Conservation (phyloP, 2,113 vertebrate genomes). For the Xiphias gladius region DNA sequence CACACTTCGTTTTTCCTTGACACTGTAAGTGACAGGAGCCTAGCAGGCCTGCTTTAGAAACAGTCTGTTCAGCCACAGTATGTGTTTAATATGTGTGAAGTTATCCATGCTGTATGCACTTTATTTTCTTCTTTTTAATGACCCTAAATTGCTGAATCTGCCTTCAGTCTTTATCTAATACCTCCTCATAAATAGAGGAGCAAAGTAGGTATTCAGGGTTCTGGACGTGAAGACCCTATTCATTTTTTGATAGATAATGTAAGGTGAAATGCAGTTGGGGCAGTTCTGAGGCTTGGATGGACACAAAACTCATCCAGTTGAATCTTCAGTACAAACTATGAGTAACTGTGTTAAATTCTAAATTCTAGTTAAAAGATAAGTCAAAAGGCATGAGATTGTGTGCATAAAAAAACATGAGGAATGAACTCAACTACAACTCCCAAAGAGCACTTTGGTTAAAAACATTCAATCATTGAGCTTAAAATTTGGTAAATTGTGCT, state of each 20-base stretch:
- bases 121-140: constrained; percentile 13
- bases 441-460: neutral
- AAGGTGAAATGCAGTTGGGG: neutral
- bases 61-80: neutral
- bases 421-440: constrained; percentile 1
- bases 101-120: neutral
- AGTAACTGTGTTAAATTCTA: neutral
- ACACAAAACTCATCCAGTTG: neutral
- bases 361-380: neutral
- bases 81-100: neutral
- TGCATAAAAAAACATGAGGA: neutral
- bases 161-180: neutral
- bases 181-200: neutral
- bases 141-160: constrained; percentile 11
- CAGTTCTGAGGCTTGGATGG: neutral
- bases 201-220: neutral
- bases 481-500: neutral
- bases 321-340: neutral
- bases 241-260: neutral
- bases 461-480: neutral
- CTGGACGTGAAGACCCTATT: neutral
- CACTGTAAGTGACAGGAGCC: constrained; percentile 50
- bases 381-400: neutral
- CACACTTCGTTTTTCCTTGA: constrained; percentile 57
- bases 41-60: constrained; percentile 1